Conservation (phyloP, 1,140 invertebrate species). For the Zaprionus lachaisei region DNA sequence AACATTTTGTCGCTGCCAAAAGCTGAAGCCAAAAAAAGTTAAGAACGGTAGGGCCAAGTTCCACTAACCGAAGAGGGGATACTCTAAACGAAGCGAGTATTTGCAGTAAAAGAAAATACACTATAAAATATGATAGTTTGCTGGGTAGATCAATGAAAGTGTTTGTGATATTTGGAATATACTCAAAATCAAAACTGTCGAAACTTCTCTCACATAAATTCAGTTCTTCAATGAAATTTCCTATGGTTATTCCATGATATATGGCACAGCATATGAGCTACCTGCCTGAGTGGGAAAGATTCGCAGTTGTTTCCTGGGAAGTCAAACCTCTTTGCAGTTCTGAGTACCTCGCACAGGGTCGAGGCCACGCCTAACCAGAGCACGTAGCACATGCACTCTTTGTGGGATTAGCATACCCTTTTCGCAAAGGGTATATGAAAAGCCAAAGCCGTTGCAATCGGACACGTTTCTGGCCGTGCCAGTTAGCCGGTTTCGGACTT, state of each 20-base stretch:
- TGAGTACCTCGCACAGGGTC: background rate
- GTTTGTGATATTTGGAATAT: background rate
- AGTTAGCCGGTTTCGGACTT: conserved; percentile 51
- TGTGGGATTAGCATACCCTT: conserved; percentile 4
- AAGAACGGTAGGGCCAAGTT: background rate
- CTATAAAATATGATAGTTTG: background rate
- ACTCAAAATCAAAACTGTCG: background rate
- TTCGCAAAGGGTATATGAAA: conserved; percentile 2
- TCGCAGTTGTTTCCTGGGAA: background rate
- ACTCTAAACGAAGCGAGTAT: background rate
- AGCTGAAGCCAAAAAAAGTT: conserved; percentile 10
- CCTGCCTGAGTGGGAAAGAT: background rate
- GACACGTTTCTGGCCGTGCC: conserved; percentile 54
- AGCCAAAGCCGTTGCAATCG: conserved; percentile 51
- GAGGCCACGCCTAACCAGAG: background rate
- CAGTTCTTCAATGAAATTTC: background rate
- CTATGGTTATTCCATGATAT: background rate
- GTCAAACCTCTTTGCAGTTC: background rate
- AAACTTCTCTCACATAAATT: background rate
- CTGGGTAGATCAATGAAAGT: background rate
- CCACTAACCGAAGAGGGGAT: background rate
- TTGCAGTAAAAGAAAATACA: background rate
- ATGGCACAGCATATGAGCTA: background rate
- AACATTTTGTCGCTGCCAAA: conserved; percentile 74
- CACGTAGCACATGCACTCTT: background rate